Conservation (phyloP, 2,888 invertebrate genomes). For the Eudemis profundana region DNA sequence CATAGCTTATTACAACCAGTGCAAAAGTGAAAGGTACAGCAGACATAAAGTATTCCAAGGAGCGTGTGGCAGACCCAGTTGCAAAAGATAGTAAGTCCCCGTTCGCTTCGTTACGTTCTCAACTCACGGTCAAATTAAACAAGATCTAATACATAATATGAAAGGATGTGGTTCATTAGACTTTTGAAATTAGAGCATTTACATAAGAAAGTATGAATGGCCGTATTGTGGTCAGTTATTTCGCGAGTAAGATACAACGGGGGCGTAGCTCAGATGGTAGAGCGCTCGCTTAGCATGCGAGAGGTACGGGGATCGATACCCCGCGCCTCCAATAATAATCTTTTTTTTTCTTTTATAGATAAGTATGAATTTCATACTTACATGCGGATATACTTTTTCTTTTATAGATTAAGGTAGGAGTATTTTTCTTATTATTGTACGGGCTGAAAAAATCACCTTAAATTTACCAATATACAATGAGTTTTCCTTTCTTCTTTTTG, state of each 20-base stretch:
- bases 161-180: not conserved
- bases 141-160: not conserved
- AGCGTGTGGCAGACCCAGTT: not conserved
- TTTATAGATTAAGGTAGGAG: too few relatives aligned
- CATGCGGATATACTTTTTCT: too few relatives aligned
- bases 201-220: slow-evolving; percentile 9
- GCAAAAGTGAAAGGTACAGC: slow-evolving; percentile 28
- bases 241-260: slow-evolving; percentile 50
- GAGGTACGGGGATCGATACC: slow-evolving; percentile 85
- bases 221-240: not conserved
- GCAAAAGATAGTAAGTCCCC: not conserved
- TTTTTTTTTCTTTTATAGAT: not conserved
- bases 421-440: too few relatives aligned
- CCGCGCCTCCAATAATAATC: slow-evolving; percentile 76
- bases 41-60: slow-evolving; percentile 18
- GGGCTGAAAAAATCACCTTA: too few relatives aligned
- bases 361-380: too few relatives aligned
- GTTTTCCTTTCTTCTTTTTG: too few relatives aligned
- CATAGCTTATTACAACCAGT: slow-evolving; percentile 2
- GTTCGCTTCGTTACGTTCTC: not conserved
- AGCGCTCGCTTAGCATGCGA: slow-evolving; percentile 86
- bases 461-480: too few relatives aligned
- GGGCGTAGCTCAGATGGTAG: slow-evolving; percentile 86
- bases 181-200: slow-evolving; percentile 5
- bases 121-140: not conserved